Evolutionary conservation across 2,113 vertebrate genomes (phyloP), one percentile per base, ranked within the genome.

Genomic region (Phalacrocorax carbo): DNA sequence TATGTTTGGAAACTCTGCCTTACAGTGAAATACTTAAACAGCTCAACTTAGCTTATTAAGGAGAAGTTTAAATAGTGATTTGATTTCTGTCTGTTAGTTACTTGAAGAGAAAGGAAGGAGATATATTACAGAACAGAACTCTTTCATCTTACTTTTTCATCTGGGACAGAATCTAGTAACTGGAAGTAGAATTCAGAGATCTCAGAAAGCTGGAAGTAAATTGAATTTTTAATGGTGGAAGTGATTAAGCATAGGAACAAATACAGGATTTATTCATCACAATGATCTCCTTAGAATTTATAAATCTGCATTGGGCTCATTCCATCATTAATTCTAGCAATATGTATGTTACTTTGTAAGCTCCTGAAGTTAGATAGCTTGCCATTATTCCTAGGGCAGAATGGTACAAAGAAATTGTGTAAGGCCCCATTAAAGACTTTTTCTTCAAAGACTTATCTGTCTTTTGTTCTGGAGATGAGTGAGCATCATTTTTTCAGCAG

Each of bases 91-190:
- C 64, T 7, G 5, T 94, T 92, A 86, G 48, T 60, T 87, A 61
- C 26, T 64, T 75, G 69, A 82, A 76, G 32, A 68, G 64, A 94
- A 93, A 82, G 48, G 51, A 82, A 93, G 44, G 27, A 75, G 10
- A 15, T 85, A 26, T 42, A 49, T 92, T 75, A 51, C 32, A 82
- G 65, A 93, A 66, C 49, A 40, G 64, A 84, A 51, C 60, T 64
- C 91, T 87, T 94, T 82, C 58, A 82, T 95, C 89, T 92, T 85
- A 68, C 42, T 86, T 95, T 70, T 93, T 96, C 48, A 82, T 83
- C 69, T 78, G 36, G 54, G 64, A 92, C 49, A 81, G 38, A 82
- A 78, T 78, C 72, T 86, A 78, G 57, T 27, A 77, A 78, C 49
- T 92, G 57, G 52, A 88, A 82, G 30, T 80, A 79, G 51, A 93